Evolutionary conservation across 2,888 invertebrate species (phyloP).

Genomic region (Dysmachus trigonus): DNA sequence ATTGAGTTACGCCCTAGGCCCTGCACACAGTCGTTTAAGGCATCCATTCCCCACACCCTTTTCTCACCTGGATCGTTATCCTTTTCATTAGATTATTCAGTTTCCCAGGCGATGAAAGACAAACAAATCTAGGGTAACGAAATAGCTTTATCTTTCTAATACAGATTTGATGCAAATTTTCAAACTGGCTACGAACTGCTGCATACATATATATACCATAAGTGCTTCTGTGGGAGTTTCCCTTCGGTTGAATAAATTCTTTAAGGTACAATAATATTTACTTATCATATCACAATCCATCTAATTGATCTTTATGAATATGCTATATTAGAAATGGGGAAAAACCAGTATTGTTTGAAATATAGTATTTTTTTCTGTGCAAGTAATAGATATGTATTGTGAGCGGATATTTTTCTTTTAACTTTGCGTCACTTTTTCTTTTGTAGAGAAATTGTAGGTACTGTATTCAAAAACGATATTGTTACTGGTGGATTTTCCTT

Average conservation of each 20-base stretch:
- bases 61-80: neutral
- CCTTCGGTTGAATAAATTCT: neutral
- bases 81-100: constrained; percentile 26
- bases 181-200: neutral
- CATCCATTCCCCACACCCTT: neutral
- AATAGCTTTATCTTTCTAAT: constrained; percentile 11
- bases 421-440: too few relatives aligned
- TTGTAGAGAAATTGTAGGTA: too few relatives aligned
- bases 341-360: too few relatives aligned
- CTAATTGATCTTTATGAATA: too few relatives aligned
- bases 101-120: constrained; percentile 1
- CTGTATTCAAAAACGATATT: too few relatives aligned
- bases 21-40: neutral
- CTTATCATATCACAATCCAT: too few relatives aligned
- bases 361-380: too few relatives aligned
- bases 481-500: too few relatives aligned
- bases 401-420: too few relatives aligned
- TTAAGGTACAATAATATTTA: neutral
- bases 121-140: constrained; percentile 22
- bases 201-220: neutral
- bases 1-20: constrained; percentile 15
- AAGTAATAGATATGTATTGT: too few relatives aligned
- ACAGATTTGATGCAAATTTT: constrained; percentile 21
- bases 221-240: neutral
- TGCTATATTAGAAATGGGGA: too few relatives aligned